Evolutionary conservation across 2,797 vertebrate genomes (phyloP).

Genomic region (Glossophaga mutica): DNA sequence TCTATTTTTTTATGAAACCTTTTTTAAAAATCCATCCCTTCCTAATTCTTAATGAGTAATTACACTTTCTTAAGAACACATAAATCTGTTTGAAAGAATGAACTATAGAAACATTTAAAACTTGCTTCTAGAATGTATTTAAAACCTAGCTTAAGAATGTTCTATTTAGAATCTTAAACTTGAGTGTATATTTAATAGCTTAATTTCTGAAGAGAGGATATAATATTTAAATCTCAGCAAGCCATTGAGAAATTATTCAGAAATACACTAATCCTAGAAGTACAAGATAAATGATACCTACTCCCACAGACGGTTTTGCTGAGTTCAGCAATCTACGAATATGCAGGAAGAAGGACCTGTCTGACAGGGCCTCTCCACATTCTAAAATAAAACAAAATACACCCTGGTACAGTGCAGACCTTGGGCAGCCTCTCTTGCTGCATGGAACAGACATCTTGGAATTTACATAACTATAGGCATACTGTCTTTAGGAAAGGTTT

Average conservation of each 20-base stretch:
- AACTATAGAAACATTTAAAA: constrained; percentile 33
- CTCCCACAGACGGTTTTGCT: neutral
- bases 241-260: neutral
- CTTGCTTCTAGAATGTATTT: neutral
- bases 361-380: neutral
- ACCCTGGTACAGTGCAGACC: constrained; percentile 40
- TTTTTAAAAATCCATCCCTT: constrained; percentile 21
- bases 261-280: neutral
- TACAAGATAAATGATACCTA: neutral
- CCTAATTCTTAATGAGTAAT: constrained; percentile 38
- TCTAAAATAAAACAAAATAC: constrained; percentile 67
- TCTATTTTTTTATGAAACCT: constrained; percentile 10
- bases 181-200: neutral
- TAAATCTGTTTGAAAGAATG: neutral
- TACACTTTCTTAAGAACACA: neutral
- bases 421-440: constrained; percentile 57
- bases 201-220: neutral
- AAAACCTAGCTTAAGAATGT: neutral
- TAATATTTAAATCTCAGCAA: neutral
- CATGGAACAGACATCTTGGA: constrained; percentile 69
- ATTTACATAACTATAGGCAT: constrained; percentile 73
- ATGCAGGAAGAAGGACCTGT: neutral
- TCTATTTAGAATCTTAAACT: neutral
- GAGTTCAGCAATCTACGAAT: neutral
- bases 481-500: constrained; percentile 69